These are phyloP conservation scores for Mus musculus DNA, from an alignment of 2,113 vertebrate species.

Conservation along the genomic window GRCm39 chr2:150696501-150697000, in stretches of 20 bases:
- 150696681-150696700: constrained; percentile 54
- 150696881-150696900: neutral
- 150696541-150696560: neutral
- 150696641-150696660: constrained; percentile 42
- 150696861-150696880: neutral
- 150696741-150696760: neutral
- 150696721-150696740: neutral
- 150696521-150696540: neutral
- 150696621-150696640: neutral
- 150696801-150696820: neutral
- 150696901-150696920: neutral
- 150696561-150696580: neutral
- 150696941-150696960: neutral
- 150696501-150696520: neutral
- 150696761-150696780: neutral
- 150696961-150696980: neutral
- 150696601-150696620: neutral
- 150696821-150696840: neutral
- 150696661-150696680: constrained; percentile 1
- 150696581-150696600: neutral
- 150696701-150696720: constrained; percentile 50
- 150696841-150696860: neutral
- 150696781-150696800: neutral
- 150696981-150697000: neutral
- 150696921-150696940: neutral